Evolutionary conservation across 2,113 vertebrate species (phyloP), one percentile per base, ranked within the genome.

Genomic region (Urocolius indicus): DNA sequence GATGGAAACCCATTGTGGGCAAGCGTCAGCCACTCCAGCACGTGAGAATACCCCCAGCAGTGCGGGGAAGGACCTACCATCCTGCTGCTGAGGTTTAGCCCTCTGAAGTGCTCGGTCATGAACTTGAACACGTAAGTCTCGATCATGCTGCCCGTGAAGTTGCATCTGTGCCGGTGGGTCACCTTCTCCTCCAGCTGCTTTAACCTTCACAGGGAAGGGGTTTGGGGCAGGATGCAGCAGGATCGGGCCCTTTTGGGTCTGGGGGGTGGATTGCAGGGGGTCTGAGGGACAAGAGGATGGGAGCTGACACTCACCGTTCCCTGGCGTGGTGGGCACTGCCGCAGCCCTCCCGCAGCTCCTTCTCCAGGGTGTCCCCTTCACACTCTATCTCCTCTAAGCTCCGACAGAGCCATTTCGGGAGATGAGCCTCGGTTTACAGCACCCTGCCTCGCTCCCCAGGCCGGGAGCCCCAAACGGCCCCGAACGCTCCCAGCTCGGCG

Each of bases 261-360:
- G 36, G 6, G 12, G 27, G 19, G n/a, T n/a, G n/a, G 17, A 18
- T 23, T 23, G 5, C 12, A 26, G 6, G 9, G 9, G 12, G 14
- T 11, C 27, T 0, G 1, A 11, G 49, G 43, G 13, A 17, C 38
- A 58, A 36, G 0, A 2, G 34, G 13, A 8, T 1, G 0, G 27
- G 32, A n/a, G 49, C 15, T 1, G 2, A 15, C 1, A 1, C 84
- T 82, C 77, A 82, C 77, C 11, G 76, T 19, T 63, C 7, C 76
- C 16, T 45, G 55, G 36, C 10, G 0, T 3, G 19, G 19, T 4
- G 27, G 27, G 36, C 12, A 1, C 32, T 46, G 57, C 13, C 3
- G 0, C 57, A 63, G 51, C 43, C 49, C 63, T 65, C 27, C 63
- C 69, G 57, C 63, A 92, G 32, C 27, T 38, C 17, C 45, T 59